Conservation (phyloP, 2,113 vertebrate genomes). For the Holacanthus passer region DNA sequence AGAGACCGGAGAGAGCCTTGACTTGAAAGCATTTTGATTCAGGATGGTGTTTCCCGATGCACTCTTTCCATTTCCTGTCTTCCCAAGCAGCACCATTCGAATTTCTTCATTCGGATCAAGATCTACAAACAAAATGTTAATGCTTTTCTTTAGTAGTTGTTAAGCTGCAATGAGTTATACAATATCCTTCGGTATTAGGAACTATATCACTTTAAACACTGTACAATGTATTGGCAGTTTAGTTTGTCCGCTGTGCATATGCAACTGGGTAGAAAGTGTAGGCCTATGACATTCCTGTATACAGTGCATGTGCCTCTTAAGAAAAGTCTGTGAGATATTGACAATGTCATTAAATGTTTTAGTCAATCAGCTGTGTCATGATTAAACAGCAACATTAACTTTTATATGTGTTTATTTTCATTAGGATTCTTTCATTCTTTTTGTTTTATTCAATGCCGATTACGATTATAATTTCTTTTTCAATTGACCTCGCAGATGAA, state of each 20-base stretch:
- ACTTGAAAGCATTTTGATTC: neutral
- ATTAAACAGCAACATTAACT: too few species aligned
- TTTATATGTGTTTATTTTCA: too few species aligned
- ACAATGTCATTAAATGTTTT: neutral
- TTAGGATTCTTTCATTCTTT: too few species aligned
- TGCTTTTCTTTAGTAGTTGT: neutral
- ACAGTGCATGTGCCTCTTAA: too few species aligned
- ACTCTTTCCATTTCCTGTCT: slow-evolving; percentile 56
- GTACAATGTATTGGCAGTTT: neutral
- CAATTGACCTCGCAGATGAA: too few species aligned
- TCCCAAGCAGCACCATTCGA: slow-evolving; percentile 38
- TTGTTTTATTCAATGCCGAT: too few species aligned
- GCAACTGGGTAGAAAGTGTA: too few species aligned
- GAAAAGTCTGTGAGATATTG: neutral
- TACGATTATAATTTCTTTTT: too few species aligned
- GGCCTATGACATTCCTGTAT: too few species aligned
- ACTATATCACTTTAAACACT: neutral
- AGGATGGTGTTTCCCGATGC: slow-evolving; percentile 44
- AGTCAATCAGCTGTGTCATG: too few species aligned
- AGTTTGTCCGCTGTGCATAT: neutral
- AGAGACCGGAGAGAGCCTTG: neutral
- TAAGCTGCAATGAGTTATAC: neutral
- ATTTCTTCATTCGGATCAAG: slow-evolving; percentile 9
- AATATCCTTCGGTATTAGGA: neutral
- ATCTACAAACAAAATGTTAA: neutral